These are phyloP conservation scores for Phyllostomus hastatus DNA, from an alignment of 2,113 vertebrate genomes.

Conservation along the genomic window DNA sequence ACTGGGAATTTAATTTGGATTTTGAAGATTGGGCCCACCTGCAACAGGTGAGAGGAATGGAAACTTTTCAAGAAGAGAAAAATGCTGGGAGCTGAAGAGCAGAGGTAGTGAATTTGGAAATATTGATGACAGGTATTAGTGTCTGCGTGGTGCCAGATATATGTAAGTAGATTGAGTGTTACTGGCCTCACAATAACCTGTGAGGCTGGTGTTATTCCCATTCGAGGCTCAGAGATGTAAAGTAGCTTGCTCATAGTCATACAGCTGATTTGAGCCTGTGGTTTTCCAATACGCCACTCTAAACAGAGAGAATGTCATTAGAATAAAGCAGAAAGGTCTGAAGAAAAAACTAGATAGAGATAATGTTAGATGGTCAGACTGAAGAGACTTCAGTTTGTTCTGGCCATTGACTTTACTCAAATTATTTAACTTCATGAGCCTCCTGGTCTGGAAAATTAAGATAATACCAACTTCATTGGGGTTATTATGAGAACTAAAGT, in stretches of 20 bases:
- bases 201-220: background rate
- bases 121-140: background rate
- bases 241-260: background rate
- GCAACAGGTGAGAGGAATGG: background rate
- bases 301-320: background rate
- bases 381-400: background rate
- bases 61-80: background rate
- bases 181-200: no score
- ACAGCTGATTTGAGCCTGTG: background rate
- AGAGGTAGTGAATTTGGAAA: background rate
- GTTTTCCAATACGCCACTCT: background rate
- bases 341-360: background rate
- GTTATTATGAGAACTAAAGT: background rate
- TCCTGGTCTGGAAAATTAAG: background rate
- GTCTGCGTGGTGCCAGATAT: background rate
- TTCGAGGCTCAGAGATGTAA: background rate
- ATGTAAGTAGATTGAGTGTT: background rate
- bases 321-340: background rate
- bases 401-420: background rate
- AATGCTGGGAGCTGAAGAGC: background rate
- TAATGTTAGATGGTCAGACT: background rate
- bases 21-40: background rate
- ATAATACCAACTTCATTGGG: background rate
- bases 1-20: slow-evolving; percentile 22
- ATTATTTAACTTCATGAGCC: background rate